Conservation (phyloP, 2,888 invertebrate species). For the Unio delphinus region DNA sequence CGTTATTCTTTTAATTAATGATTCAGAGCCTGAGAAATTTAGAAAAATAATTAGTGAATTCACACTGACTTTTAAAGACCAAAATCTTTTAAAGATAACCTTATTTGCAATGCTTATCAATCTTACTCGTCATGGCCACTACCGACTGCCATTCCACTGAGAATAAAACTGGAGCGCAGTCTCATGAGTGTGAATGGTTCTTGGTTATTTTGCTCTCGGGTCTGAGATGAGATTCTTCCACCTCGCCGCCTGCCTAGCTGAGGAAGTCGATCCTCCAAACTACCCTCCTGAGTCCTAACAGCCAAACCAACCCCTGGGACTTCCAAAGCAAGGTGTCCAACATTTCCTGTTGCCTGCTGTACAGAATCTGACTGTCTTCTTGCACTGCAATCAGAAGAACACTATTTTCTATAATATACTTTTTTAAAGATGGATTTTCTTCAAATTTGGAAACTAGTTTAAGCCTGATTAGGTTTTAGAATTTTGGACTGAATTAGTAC, state of each 20-base stretch:
- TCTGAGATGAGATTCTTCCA: slow-evolving; percentile 28
- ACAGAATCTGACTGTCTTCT: slow-evolving; percentile 6
- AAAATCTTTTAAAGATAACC: background rate
- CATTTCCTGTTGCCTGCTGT: slow-evolving; percentile 12
- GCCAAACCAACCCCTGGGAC: slow-evolving; percentile 51
- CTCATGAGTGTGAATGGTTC: slow-evolving; percentile 8
- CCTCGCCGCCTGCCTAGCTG: slow-evolving; percentile 20
- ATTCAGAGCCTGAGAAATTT: no score
- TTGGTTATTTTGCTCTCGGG: slow-evolving; percentile 11
- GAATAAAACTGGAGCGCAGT: slow-evolving; percentile 30
- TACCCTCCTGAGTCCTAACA: slow-evolving; percentile 16
- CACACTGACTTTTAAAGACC: no score
- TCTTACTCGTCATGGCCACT: slow-evolving; percentile 1
- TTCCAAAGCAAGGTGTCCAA: slow-evolving; percentile 15
- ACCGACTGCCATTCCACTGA: slow-evolving; percentile 33
- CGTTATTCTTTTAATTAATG: no score
- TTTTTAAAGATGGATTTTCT: background rate
- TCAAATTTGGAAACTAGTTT: background rate
- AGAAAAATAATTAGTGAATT: no score
- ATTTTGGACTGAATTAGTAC: no score
- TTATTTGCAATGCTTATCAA: slow-evolving; percentile 5
- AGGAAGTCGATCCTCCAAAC: slow-evolving; percentile 16
- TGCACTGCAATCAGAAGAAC: background rate
- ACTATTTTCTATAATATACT: background rate
- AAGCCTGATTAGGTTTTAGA: background rate